Evolutionary conservation across 2,797 vertebrate genomes (phyloP), one percentile per base, ranked within the genome.

Genomic region (Karalla daura): DNA sequence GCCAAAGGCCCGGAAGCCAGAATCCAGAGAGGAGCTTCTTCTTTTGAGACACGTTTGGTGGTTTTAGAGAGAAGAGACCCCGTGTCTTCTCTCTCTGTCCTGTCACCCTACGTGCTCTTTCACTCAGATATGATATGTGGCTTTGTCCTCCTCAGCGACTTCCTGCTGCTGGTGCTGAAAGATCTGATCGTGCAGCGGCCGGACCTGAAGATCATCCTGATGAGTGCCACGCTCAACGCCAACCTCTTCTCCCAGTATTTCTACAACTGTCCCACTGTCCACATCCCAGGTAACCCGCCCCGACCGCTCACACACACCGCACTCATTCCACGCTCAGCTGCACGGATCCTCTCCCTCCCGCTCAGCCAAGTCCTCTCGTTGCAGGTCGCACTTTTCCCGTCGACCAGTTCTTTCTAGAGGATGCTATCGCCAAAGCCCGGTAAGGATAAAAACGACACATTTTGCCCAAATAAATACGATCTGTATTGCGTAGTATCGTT

Each of bases 151-250:
- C 17, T 47, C 77, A 99, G 98, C 93, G 98, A 99, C 88, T 99
- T 99, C 92, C 87, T 99, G 84, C 91, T 99, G 71, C 90, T 99
- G 81, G 94, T 99, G 67, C 90, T 99, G 75, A 99, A 97, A 91
- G 96, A 98, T 84, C 90, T 99, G 44, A 93, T 97, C 63, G 27
- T 86, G 21, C 94, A 96, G 93, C 95, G 96, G 69, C 93, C 92
- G 21, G 95, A 96, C 79, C 91, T 99, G 63, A 97, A 95, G 86
- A 89, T 99, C 70, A 94, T 99, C 63, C 88, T 99, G 4, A 99
- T 99, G 98, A 99, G 98, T 55, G 98, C 98, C 55, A 99, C 98
- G 10, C 88, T 99, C 43, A 97, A 99, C 20, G 95, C 97, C 40
- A 94, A 95, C 64, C 96, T 98, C 21, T 99, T 99, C 84, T 98